Evolutionary conservation across 2,113 vertebrate genomes (phyloP).

Genomic region (Neogobius melanostomus): DNA sequence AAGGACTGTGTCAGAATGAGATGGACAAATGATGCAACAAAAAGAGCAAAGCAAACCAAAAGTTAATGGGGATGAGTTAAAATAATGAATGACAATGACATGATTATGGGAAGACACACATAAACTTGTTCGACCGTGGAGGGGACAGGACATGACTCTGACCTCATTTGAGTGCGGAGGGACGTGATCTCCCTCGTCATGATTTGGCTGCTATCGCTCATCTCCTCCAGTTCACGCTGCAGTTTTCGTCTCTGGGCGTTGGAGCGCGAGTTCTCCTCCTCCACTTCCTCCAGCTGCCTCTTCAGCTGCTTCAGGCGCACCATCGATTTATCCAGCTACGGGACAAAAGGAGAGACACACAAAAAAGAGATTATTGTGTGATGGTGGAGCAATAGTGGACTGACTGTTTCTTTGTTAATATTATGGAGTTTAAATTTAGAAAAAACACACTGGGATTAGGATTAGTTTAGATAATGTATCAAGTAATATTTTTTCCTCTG

Average conservation of each 20-base stretch:
- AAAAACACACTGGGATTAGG: conserved; percentile 56
- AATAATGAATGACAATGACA: conserved; percentile 21
- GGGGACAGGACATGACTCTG: conserved; percentile 13
- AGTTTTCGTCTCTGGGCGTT: conserved; percentile 93
- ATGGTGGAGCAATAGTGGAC: neutral
- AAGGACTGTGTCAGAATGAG: conserved; percentile 69
- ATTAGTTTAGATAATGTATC: conserved; percentile 37
- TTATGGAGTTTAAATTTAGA: conserved; percentile 45
- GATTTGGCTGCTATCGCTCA: conserved; percentile 85
- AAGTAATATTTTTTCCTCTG: too few species aligned
- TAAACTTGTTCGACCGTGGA: neutral
- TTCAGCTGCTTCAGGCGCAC: conserved; percentile 91
- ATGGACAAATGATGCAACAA: conserved; percentile 57
- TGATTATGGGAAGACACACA: neutral
- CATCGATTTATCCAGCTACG: conserved; percentile 82
- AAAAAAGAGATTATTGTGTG: conserved; percentile 47
- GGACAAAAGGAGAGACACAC: neutral
- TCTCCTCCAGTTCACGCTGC: conserved; percentile 93
- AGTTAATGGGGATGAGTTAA: conserved; percentile 49
- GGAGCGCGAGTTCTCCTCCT: conserved; percentile 94
- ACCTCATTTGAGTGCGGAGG: conserved; percentile 96
- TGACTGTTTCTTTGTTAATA: conserved; percentile 9
- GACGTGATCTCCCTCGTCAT: conserved; percentile 91
- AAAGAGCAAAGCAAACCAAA: conserved; percentile 52
- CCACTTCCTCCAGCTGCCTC: conserved; percentile 94